phyloP scores from a whole-genome alignment of 2,797 vertebrate species.

The Bucorvus abyssinicus region DNA sequence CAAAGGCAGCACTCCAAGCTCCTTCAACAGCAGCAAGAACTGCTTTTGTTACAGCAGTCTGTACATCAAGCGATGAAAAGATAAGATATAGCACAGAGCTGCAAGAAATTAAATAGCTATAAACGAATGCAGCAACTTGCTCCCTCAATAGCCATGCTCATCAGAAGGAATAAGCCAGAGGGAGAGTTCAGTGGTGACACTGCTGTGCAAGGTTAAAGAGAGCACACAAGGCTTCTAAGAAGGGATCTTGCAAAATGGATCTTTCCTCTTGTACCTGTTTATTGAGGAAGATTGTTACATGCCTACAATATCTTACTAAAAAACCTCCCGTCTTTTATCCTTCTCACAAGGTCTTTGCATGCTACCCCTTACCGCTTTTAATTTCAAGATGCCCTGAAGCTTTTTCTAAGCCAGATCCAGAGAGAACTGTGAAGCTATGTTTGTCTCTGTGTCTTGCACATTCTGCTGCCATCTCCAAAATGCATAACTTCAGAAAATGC shows the following conservation, averaged over 20 bases:
- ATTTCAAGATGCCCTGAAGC: background rate
- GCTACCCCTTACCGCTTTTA: background rate
- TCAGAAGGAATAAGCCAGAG: background rate
- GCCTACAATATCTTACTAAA: background rate
- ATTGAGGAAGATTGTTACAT: background rate
- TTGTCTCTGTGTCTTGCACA: background rate
- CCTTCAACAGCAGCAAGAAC: background rate
- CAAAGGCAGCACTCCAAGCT: background rate
- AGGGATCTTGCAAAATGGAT: background rate
- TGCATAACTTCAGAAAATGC: background rate
- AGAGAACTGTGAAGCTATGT: background rate
- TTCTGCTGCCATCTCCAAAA: conserved; percentile 2
- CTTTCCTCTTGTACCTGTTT: background rate
- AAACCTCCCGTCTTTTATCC: background rate
- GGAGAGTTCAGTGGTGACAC: background rate
- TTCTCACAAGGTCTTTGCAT: background rate
- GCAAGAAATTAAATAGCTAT: background rate
- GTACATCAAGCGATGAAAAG: background rate
- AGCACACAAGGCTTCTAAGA: background rate
- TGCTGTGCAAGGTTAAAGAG: background rate
- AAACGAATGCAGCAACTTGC: background rate
- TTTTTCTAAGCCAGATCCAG: background rate
- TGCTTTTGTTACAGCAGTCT: background rate
- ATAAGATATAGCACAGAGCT: background rate
- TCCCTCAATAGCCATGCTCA: background rate